Evolutionary conservation across 1,140 invertebrate species (phyloP).

Genomic region (Drosophila paulistorum): DNA sequence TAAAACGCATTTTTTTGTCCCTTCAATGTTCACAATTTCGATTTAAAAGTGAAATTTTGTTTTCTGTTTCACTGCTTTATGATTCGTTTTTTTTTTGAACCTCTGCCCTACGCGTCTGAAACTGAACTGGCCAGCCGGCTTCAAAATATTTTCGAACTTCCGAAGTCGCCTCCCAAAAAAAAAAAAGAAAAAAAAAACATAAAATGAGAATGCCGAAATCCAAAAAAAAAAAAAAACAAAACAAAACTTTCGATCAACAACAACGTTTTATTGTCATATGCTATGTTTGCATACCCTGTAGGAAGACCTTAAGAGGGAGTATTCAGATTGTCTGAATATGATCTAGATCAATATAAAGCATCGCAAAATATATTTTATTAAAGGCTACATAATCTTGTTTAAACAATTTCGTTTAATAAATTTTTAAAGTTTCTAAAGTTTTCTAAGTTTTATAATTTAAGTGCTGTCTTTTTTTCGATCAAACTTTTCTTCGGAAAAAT

Average conservation of each 20-base stretch:
- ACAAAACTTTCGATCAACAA: conserved; percentile 72
- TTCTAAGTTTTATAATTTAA: no score
- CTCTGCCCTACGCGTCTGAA: conserved; percentile 51
- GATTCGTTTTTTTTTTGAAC: conserved; percentile 47
- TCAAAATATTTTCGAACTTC: conserved; percentile 53
- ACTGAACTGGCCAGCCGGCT: conserved; percentile 45
- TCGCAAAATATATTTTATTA: no score
- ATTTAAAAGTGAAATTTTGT: conserved; percentile 56
- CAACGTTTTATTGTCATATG: conserved; percentile 41
- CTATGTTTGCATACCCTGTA: conserved; percentile 22
- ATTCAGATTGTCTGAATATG: no score
- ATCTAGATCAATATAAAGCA: no score
- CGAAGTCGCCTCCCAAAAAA: conserved; percentile 31
- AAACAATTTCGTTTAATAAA: no score
- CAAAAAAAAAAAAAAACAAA: conserved; percentile 7
- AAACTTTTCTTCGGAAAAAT: no score
- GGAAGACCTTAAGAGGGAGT: background rate
- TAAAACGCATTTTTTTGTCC: conserved; percentile 36
- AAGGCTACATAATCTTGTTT: no score
- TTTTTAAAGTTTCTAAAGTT: no score
- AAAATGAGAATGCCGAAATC: conserved; percentile 69
- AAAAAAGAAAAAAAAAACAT: conserved; percentile 2
- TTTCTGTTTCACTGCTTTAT: conserved; percentile 19
- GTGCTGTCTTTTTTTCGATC: no score
- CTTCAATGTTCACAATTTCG: background rate